These are phyloP conservation scores for Enteromius treurensis DNA, from an alignment of 2,797 vertebrate genomes.

Conservation along the genomic window DNA sequence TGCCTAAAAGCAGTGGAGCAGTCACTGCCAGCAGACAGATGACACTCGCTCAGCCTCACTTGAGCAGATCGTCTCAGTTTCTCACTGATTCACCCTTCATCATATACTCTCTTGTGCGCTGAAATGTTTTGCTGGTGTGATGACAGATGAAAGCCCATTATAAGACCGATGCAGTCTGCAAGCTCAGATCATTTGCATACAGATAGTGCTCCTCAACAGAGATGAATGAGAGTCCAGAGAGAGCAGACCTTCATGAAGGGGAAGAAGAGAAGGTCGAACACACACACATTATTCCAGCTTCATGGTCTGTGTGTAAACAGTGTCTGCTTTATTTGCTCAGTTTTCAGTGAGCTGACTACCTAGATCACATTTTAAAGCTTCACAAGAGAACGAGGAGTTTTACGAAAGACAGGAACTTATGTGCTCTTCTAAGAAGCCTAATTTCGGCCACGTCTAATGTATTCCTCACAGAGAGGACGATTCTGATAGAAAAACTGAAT, in stretches of 20 bases:
- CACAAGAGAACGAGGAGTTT: background rate
- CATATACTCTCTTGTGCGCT: background rate
- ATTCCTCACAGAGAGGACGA: background rate
- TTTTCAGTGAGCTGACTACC: background rate
- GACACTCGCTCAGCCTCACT: background rate
- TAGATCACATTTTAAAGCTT: background rate
- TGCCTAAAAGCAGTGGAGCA: background rate
- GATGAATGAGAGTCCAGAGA: slow-evolving; percentile 21
- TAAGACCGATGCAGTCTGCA: background rate
- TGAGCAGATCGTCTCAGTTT: slow-evolving; percentile 2
- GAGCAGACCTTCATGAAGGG: slow-evolving; percentile 6
- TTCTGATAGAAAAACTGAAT: background rate
- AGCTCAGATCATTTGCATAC: slow-evolving; percentile 39
- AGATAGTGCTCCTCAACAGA: slow-evolving; percentile 29
- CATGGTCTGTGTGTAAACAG: background rate
- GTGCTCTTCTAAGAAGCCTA: background rate
- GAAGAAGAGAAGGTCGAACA: background rate
- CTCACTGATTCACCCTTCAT: slow-evolving; percentile 22
- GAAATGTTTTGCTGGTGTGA: background rate
- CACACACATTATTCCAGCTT: background rate
- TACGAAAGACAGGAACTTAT: background rate
- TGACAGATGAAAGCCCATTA: slow-evolving; percentile 37
- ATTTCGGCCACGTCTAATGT: background rate
- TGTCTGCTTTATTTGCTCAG: background rate
- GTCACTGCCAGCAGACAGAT: background rate